A percentile compares a stretch with the other conserved stretches of the same genome.
These are phyloP conservation scores for Dipodomys stephensi DNA, from an alignment of 2,113 vertebrate genomes.

Conservation along the genomic window DNA sequence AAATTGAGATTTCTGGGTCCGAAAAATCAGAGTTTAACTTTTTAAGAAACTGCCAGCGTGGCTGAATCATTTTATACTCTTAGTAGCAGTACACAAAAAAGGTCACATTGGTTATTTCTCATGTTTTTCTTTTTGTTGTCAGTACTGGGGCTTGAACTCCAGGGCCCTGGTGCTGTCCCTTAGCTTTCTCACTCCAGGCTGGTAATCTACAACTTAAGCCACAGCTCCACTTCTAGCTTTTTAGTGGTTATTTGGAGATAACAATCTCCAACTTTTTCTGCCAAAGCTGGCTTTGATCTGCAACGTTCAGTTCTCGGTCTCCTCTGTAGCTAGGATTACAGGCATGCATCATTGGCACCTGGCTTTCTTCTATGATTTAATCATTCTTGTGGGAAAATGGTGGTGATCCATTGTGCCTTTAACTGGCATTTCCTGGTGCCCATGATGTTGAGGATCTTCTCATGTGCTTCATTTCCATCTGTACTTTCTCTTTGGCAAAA, in stretches of 20 bases:
- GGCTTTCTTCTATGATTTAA: too few species aligned
- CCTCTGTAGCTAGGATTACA: too few species aligned
- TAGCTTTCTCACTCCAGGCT: too few species aligned
- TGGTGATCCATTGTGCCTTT: not conserved
- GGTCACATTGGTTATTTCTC: not conserved
- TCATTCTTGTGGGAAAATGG: not conserved
- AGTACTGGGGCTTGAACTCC: too few species aligned
- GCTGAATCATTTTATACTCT: not conserved
- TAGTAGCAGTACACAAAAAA: not conserved
- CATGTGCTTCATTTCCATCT: not conserved
- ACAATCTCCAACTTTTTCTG: too few species aligned
- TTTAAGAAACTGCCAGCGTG: not conserved
- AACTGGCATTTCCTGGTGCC: not conserved
- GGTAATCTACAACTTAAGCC: too few species aligned
- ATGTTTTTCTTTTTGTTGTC: not conserved
- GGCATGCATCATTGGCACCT: too few species aligned
- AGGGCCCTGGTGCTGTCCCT: too few species aligned
- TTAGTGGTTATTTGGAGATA: too few species aligned
- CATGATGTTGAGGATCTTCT: not conserved
- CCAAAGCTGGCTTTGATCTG: too few species aligned
- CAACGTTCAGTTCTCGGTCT: too few species aligned
- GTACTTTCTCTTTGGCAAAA: not conserved
- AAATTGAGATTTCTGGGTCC: not conserved
- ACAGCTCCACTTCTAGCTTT: too few species aligned
- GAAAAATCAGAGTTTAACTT: not conserved